These are phyloP conservation scores for Atractosteus spatula DNA, from an alignment of 2,113 vertebrate species.

Conservation along the genomic window DNA sequence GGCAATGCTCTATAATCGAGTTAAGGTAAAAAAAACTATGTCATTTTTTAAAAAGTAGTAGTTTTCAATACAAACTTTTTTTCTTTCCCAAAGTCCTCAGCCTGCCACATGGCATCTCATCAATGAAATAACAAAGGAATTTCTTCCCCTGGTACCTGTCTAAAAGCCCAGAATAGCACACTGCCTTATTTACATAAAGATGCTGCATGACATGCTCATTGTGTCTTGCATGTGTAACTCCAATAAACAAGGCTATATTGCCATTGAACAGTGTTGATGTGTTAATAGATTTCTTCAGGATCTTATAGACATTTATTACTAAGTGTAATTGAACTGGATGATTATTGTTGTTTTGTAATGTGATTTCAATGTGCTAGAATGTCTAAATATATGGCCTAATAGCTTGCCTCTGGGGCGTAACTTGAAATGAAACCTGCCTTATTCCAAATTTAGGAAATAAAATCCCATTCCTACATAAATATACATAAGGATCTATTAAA, in stretches of 20 bases:
- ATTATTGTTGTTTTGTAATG: constrained; percentile 80
- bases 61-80: neutral
- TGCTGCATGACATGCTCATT: neutral
- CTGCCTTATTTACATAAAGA: neutral
- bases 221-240: neutral
- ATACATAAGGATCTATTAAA: constrained; percentile 54
- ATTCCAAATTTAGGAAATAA: constrained; percentile 25
- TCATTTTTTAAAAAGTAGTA: no score
- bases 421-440: constrained; percentile 40
- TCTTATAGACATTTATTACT: constrained; percentile 71
- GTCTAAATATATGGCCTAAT: constrained; percentile 76
- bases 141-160: neutral
- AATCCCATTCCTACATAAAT: constrained; percentile 39
- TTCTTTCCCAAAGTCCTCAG: neutral
- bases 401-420: constrained; percentile 67
- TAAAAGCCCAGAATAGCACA: neutral
- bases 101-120: neutral
- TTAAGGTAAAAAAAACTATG: no score
- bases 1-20: no score
- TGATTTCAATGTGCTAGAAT: constrained; percentile 76
- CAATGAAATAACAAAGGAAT: neutral
- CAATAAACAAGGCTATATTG: neutral
- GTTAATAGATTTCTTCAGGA: constrained; percentile 75
- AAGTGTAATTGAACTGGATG: constrained; percentile 77
- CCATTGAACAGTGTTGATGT: constrained; percentile 23